These are phyloP conservation scores for Congeria kusceri DNA, from an alignment of 2,888 invertebrate species.

Conservation along the genomic window DNA sequence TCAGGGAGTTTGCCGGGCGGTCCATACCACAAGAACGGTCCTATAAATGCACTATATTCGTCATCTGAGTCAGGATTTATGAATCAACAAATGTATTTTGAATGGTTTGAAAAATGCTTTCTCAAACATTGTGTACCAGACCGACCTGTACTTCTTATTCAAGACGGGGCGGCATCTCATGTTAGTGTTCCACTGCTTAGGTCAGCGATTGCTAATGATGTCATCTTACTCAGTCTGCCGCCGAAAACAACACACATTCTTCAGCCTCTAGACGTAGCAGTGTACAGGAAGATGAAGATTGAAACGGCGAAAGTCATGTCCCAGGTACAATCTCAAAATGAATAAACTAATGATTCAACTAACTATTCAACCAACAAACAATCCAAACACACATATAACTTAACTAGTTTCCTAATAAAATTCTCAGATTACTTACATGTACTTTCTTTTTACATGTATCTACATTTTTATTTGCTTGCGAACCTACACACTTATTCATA, in stretches of 20 bases:
- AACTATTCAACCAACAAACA: neutral
- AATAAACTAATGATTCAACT: neutral
- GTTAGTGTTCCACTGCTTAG: constrained; percentile 26
- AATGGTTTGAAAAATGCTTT: constrained; percentile 46
- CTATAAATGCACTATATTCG: constrained; percentile 13
- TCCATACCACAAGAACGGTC: constrained; percentile 29
- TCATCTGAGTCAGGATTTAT: constrained; percentile 28
- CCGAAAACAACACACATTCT: constrained; percentile 28
- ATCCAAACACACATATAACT: neutral
- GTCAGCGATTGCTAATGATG: constrained; percentile 36
- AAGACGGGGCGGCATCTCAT: constrained; percentile 45
- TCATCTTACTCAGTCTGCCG: constrained; percentile 39
- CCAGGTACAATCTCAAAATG: constrained; percentile 8
- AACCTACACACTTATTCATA: too few species aligned
- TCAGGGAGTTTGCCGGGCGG: constrained; percentile 27
- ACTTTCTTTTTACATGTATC: neutral
- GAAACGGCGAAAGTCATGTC: constrained; percentile 34
- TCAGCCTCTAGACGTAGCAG: constrained; percentile 39
- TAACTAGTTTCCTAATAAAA: neutral
- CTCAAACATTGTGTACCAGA: constrained; percentile 3
- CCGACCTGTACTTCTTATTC: constrained; percentile 26
- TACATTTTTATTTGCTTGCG: too few species aligned
- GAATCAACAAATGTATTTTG: constrained; percentile 34
- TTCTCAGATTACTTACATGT: neutral
- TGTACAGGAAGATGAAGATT: constrained; percentile 43